phyloP scores from a whole-genome alignment of 2,888 invertebrate genomes.

The Gortyna flavago region DNA sequence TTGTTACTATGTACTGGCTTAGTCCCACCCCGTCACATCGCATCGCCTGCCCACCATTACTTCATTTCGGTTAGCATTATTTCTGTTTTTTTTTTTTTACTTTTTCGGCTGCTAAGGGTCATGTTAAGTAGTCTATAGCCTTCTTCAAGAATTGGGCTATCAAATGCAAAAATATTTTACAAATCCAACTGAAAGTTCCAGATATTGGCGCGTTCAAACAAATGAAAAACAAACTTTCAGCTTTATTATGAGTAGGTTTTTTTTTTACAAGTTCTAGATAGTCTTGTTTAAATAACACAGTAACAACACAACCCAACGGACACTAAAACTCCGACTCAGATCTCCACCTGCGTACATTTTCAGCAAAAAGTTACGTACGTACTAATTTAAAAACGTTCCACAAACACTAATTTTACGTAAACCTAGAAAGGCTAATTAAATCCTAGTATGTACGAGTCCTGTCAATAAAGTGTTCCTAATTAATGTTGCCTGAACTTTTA shows the following conservation, averaged over 20 bases:
- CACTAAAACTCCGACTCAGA: slow-evolving; percentile 1
- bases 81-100: too few species aligned
- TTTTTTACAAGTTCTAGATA: not conserved
- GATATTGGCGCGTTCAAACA: too few species aligned
- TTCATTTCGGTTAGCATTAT: too few species aligned
- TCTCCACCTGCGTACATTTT: not conserved
- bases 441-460: slow-evolving; percentile 34
- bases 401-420: slow-evolving; percentile 28
- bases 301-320: not conserved
- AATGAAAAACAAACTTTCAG: too few species aligned
- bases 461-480: slow-evolving; percentile 63
- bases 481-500: slow-evolving; percentile 59
- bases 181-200: too few species aligned
- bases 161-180: too few species aligned
- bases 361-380: not conserved
- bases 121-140: too few species aligned
- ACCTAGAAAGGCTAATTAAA: slow-evolving; percentile 53
- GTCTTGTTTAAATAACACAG: not conserved
- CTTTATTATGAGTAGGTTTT: too few species aligned
- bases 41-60: too few species aligned
- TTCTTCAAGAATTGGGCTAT: too few species aligned
- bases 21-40: too few species aligned
- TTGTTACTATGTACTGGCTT: not conserved
- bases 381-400: slow-evolving; percentile 12
- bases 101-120: too few species aligned